Percentiles rank a stretch among this genome's conserved stretches.
phyloP scores from a whole-genome alignment of 2,113 vertebrate genomes.

The Pygoscelis adeliae region DNA sequence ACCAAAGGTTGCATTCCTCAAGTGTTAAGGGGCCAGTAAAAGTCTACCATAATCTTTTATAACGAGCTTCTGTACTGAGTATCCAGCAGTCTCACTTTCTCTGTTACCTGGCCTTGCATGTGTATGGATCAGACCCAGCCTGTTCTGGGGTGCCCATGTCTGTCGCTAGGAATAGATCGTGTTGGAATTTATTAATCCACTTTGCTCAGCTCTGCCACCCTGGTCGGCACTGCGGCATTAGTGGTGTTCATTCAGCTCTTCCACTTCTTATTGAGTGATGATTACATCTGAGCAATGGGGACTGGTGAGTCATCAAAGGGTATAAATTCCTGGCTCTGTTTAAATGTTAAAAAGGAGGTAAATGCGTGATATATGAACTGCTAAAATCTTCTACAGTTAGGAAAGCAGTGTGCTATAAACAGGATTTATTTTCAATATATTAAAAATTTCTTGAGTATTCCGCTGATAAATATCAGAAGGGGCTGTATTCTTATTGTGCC shows the following conservation, averaged over 20 bases:
- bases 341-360: conserved; percentile 54
- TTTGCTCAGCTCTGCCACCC: background rate
- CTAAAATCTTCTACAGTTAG: background rate
- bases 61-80: background rate
- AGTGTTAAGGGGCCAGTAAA: background rate
- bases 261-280: conserved; percentile 8
- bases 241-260: background rate
- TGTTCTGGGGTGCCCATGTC: background rate
- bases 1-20: background rate
- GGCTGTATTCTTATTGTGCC: background rate
- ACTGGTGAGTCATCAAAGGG: conserved; percentile 30
- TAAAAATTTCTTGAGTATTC: conserved; percentile 15
- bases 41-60: background rate
- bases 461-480: background rate
- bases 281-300: conserved; percentile 37
- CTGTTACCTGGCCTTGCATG: background rate
- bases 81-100: background rate
- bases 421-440: conserved; percentile 45
- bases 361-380: conserved; percentile 32
- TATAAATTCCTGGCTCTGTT: conserved; percentile 30
- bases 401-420: conserved; percentile 20
- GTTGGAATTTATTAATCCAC: conserved; percentile 14
- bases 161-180: background rate
- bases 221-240: background rate
- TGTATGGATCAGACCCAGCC: background rate